These are phyloP conservation scores for Halichondria panicea DNA, from an alignment of 37 sponge, comb jelly and placozoan genomes.

Conservation along the genomic window DNA sequence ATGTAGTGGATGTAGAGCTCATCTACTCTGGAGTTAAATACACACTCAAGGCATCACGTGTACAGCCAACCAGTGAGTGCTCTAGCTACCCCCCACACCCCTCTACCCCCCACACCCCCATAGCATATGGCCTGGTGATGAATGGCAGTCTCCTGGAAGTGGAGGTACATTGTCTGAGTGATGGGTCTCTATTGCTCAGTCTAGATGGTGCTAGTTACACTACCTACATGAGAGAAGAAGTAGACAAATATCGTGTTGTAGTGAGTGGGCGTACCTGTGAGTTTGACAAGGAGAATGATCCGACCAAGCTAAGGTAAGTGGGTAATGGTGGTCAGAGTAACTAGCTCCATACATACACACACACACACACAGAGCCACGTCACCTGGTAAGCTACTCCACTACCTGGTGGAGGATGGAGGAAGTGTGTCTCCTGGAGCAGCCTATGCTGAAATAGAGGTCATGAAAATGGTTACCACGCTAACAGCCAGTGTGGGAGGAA, in stretches of 20 bases:
- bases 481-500: slow-evolving; percentile 67
- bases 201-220: slow-evolving; percentile 82
- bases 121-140: slow-evolving; percentile 72
- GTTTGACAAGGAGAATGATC: slow-evolving; percentile 98
- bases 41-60: slow-evolving; percentile 40
- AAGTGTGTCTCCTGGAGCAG: slow-evolving; percentile 67
- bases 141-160: slow-evolving; percentile 84
- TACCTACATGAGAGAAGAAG: slow-evolving; percentile 93
- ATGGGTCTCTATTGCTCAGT: slow-evolving; percentile 85
- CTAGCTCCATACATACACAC: not conserved
- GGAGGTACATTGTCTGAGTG: slow-evolving; percentile 78
- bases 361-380: slow-evolving; percentile 58
- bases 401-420: slow-evolving; percentile 85
- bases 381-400: slow-evolving; percentile 93
- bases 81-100: not conserved
- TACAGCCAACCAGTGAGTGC: slow-evolving; percentile 17
- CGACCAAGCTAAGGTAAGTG: slow-evolving; percentile 70
- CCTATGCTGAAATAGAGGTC: slow-evolving; percentile 95
- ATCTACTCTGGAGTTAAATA: slow-evolving; percentile 86
- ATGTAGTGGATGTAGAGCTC: slow-evolving; percentile 89
- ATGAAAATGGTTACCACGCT: slow-evolving; percentile 96
- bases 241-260: slow-evolving; percentile 75
- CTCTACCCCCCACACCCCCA: not conserved
- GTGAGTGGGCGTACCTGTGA: slow-evolving; percentile 87
- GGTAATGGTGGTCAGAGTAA: not conserved